Percentiles rank a stretch among this genome's conserved stretches.
These are phyloP conservation scores for Melinaea marsaeus DNA, from an alignment of 2,888 invertebrate species.

Conservation along the genomic window DNA sequence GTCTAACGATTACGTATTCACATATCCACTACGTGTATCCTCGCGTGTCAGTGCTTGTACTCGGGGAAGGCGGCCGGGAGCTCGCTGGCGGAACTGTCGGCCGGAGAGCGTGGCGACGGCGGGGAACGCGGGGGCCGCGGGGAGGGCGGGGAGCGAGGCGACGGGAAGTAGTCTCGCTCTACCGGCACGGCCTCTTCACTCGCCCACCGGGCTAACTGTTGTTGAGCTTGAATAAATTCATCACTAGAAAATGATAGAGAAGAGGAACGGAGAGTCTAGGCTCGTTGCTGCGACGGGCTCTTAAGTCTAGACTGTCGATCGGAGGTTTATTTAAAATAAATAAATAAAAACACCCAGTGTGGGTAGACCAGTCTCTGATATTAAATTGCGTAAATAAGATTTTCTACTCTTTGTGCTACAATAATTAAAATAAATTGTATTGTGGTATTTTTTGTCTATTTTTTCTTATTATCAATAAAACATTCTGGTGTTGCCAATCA, in stretches of 20 bases:
- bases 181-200: slow-evolving; percentile 88
- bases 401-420: too few relatives aligned
- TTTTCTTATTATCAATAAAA: not conserved
- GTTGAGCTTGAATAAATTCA: slow-evolving; percentile 98
- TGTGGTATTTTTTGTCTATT: too few relatives aligned
- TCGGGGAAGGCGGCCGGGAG: slow-evolving; percentile 64
- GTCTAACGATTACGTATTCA: slow-evolving; percentile 59
- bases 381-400: too few relatives aligned
- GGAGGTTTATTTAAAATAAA: too few relatives aligned
- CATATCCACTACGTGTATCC: slow-evolving; percentile 66
- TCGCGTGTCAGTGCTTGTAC: slow-evolving; percentile 57
- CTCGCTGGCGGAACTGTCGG: slow-evolving; percentile 64
- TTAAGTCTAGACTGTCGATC: slow-evolving; percentile 25
- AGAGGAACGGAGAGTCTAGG: slow-evolving; percentile 83
- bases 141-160: slow-evolving; percentile 55
- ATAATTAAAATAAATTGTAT: too few relatives aligned
- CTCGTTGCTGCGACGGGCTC: slow-evolving; percentile 45
- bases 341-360: not conserved
- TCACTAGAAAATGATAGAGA: slow-evolving; percentile 95
- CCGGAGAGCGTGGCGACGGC: slow-evolving; percentile 37
- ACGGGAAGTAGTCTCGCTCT: slow-evolving; percentile 70
- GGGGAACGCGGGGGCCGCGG: slow-evolving; percentile 32
- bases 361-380: not conserved
- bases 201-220: slow-evolving; percentile 96
- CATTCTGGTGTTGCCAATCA: not conserved